Base-by-base conservation (phyloP, 2,888 invertebrate genomes). In the Archips crataeganus region DNA sequence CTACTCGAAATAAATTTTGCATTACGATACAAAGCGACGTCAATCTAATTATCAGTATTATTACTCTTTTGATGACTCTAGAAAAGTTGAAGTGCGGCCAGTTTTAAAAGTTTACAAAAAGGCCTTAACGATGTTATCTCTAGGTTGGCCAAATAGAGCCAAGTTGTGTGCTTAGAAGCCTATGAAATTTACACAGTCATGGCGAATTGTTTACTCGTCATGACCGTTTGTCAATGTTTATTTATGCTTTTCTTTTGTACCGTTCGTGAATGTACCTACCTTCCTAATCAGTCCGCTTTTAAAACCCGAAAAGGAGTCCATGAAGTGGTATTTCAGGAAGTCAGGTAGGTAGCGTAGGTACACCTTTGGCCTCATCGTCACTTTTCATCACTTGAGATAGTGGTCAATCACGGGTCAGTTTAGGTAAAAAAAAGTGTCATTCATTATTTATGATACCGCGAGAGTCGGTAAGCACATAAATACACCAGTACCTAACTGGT, bases 151-250 rank as follows among this genome's bases (percentile, higher is more conserved):
- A 57, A 39, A 57, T 32, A 57, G 51, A 51, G 54, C 11, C 15
- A 23, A 54, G 54, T 8, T 39, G 39, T 39, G 39, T 57, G 32
- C 11, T 10, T 57, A 32, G 69, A 54, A 36, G 69, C 57, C 62
- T 71, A 60, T 49, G 59, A 42, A 42, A 63, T 45, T 42, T 63
- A 32, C 45, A 6, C 62, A 32, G 45, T 45, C 62, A 45, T 63
- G 5, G 23, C 62, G 9, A 32, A 15, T 32, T 63, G 45, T 63
- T 63, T 42, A 63, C 62, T 47, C 45, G 45, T 63, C 45, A 11
- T 32, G 45, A 8, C 10, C 34, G 23, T 32, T 54, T 54, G 62
- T 45, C 15, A 32, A 54, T 45, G 45, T 23, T 47, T 62, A 5
- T 42, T 62, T 63, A 45, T 32, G 11, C 10, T 63, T 63, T 63